Conservation (phyloP, 2,888 invertebrate species). For the Anaspis maculata region DNA sequence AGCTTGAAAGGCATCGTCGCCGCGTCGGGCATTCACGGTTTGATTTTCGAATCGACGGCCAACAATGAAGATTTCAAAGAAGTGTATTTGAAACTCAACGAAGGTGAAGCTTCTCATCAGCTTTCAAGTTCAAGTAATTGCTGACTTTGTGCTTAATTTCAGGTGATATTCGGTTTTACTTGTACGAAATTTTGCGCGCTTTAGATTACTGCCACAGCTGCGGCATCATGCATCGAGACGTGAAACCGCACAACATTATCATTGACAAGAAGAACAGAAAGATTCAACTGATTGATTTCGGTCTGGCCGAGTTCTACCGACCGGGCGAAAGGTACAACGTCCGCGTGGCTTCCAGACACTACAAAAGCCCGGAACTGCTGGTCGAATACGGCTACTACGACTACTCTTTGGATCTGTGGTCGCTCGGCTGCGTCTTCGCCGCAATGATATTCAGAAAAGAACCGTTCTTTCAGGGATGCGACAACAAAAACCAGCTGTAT, state of each 20-base stretch:
- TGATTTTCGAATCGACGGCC: conserved; percentile 36
- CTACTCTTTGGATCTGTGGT: conserved; percentile 41
- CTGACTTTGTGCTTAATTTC: too few relatives aligned
- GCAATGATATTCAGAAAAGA: conserved; percentile 40
- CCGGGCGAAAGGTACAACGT: conserved; percentile 40
- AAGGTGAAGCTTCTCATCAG: too few relatives aligned
- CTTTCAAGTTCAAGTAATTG: too few relatives aligned
- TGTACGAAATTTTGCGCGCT: conserved; percentile 42
- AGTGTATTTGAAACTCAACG: conserved; percentile 36
- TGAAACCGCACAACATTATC: conserved; percentile 41
- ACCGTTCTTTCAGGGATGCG: conserved; percentile 38
- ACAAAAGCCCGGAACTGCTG: conserved; percentile 39
- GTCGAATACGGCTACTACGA: conserved; percentile 40
- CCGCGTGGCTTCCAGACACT: conserved; percentile 39
- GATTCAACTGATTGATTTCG: conserved; percentile 38
- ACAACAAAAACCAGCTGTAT: conserved; percentile 38
- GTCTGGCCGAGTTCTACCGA: conserved; percentile 40
- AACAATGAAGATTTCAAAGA: conserved; percentile 39
- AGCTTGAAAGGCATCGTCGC: conserved; percentile 30
- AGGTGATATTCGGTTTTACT: conserved; percentile 39
- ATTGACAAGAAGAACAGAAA: conserved; percentile 33
- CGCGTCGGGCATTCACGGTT: conserved; percentile 29
- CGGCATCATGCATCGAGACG: conserved; percentile 41
- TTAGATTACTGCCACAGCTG: conserved; percentile 39
- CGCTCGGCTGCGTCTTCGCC: conserved; percentile 40